Conservation (phyloP, 2,797 vertebrate genomes). For the Cuculus canorus region DNA sequence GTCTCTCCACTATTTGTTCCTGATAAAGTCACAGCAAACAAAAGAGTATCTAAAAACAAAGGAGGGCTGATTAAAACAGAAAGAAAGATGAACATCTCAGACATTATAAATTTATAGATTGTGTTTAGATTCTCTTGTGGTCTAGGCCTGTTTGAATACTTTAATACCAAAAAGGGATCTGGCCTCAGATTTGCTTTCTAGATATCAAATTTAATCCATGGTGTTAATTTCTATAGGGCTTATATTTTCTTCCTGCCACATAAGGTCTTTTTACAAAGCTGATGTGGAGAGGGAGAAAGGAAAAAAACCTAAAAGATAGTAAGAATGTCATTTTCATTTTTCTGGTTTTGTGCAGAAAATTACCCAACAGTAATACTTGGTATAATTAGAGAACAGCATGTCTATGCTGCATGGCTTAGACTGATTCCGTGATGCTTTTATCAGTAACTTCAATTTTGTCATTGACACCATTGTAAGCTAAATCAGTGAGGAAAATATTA, state of each 20-base stretch:
- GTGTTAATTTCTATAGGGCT: neutral
- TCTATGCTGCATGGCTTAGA: constrained; percentile 1
- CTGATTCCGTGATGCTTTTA: constrained; percentile 48
- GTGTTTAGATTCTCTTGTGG: neutral
- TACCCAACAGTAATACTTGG: neutral
- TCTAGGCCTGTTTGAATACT: neutral
- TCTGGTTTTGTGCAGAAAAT: constrained; percentile 4
- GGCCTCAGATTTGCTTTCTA: neutral
- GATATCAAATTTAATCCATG: too few relatives aligned
- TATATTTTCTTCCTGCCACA: neutral
- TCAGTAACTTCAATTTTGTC: constrained; percentile 57
- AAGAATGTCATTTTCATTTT: neutral
- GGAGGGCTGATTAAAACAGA: neutral
- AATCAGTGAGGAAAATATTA: constrained; percentile 25
- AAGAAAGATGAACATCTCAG: neutral
- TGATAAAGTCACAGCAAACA: neutral
- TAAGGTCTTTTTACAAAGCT: neutral
- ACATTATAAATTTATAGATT: neutral
- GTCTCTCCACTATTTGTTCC: neutral
- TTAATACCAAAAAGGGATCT: neutral
- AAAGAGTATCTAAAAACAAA: neutral
- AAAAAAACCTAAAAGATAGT: neutral
- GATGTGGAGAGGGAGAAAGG: neutral
- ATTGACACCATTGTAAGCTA: constrained; percentile 38
- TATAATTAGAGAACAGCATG: neutral